Evolutionary conservation across 2,113 vertebrate species (phyloP), one percentile per base, ranked within the genome.

Genomic region (Guaruba guarouba): DNA sequence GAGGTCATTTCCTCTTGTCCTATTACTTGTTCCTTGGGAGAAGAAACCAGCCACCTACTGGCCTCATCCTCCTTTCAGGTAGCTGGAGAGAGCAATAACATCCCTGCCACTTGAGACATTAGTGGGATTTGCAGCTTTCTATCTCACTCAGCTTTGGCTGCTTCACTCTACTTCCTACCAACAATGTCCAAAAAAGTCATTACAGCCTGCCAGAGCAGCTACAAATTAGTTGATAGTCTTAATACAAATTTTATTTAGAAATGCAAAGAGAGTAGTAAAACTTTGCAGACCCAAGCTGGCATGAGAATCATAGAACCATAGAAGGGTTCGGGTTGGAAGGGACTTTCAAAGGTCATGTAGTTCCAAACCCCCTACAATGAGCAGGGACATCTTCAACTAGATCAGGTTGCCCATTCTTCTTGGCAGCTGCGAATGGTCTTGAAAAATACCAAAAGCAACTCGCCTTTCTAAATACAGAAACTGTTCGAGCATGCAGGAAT

Each of bases 221-320:
- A 93, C 71, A 88, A 95, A 96, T 83, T 64, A 81, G 64, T 18
- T 81, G 20, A 87, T 81, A 82, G 44, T 59, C 66, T 63, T 76
- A 87, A 82, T 73, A 82, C 1, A 19, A 66, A 78, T 88, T 94
- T 88, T 67, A 39, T 90, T 78, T 54, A 75, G 67, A 87, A 43
- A 57, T 3, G 9, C 23, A 81, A 73, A 29, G 29, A 91, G 43
- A 55, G 31, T 62, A 70, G 86, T 88, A 83, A 75, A 93, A 82
- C 33, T 71, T 51, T 51, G n/a, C 54, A 74, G 71, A 11, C 29
- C 43, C 33, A 74, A 86, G 35, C 44, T 93, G 61, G 25, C 39
- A 80, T 59, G 15, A 59, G 57, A 59, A 59, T n/a, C 55, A 57
- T 13, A 33, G 54, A 55, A 22, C 9, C 11, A n/a, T n/a, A 35